phyloP scores from a whole-genome alignment of 2,113 vertebrate species.

The Sminthopsis crassicaudata region DNA sequence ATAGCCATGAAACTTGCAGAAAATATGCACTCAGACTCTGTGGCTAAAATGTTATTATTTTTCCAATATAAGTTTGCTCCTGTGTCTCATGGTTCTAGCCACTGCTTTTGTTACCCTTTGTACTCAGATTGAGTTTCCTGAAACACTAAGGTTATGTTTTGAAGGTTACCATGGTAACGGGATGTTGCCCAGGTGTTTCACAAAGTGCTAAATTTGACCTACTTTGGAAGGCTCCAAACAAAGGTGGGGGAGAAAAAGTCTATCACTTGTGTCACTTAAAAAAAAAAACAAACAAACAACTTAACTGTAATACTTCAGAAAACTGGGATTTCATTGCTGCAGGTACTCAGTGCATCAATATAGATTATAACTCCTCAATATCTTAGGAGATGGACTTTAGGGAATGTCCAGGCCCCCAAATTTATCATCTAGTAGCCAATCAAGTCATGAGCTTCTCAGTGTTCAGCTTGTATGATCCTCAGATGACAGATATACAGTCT shows the following conservation, averaged over 20 bases:
- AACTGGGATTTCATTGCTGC: not conserved
- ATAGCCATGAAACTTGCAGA: not conserved
- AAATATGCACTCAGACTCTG: not conserved
- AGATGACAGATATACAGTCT: not conserved
- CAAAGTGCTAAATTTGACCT: not conserved
- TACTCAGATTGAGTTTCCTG: not conserved
- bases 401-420: not conserved
- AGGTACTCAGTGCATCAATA: not conserved
- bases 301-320: not conserved
- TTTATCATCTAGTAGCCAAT: not conserved
- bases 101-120: not conserved
- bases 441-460: not conserved
- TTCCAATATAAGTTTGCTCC: not conserved
- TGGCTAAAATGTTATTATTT: not conserved
- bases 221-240: not conserved
- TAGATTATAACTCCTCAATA: not conserved
- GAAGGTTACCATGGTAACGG: conserved; percentile 1
- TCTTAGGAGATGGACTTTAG: not conserved
- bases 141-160: not conserved
- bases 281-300: not conserved
- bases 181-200: not conserved
- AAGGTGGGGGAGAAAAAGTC: not conserved
- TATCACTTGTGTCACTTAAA: not conserved
- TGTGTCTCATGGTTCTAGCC: not conserved
- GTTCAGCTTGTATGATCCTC: not conserved